phyloP scores from a whole-genome alignment of 1,140 invertebrate genomes.

The Dinothrombium tinctorium region DNA sequence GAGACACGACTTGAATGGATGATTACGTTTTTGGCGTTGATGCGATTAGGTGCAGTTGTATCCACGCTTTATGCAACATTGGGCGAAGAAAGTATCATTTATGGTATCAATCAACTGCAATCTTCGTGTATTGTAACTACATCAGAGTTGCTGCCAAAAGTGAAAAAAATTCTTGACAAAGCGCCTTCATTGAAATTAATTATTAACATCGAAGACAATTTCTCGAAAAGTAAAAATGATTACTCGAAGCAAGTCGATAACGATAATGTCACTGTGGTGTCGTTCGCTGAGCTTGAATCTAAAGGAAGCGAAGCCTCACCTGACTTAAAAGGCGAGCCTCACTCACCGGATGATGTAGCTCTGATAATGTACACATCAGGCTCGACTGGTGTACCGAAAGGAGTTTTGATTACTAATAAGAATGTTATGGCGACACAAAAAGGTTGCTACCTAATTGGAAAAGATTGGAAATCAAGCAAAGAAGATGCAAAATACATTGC shows the following conservation, averaged over 20 bases:
- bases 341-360: constrained; percentile 38
- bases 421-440: constrained; percentile 61
- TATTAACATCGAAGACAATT: neutral
- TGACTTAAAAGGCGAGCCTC: neutral
- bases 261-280: neutral
- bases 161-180: neutral
- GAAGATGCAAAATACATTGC: neutral
- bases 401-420: constrained; percentile 42
- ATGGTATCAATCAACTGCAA: constrained; percentile 89
- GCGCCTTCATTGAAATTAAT: neutral
- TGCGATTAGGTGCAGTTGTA: constrained; percentile 27
- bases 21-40: constrained; percentile 37
- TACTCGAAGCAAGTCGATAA: neutral
- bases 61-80: constrained; percentile 90
- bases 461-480: neutral
- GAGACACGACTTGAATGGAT: constrained; percentile 94
- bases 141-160: constrained; percentile 59
- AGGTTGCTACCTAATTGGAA: neutral
- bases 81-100: constrained; percentile 74
- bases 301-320: neutral
- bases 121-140: constrained; percentile 34
- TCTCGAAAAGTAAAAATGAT: neutral
- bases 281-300: no score
- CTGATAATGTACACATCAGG: constrained; percentile 93
- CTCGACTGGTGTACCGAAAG: constrained; percentile 68